Percentiles rank a stretch among this genome's conserved stretches.
Conservation (phyloP, 2,113 vertebrate genomes). For the Colius striatus region DNA sequence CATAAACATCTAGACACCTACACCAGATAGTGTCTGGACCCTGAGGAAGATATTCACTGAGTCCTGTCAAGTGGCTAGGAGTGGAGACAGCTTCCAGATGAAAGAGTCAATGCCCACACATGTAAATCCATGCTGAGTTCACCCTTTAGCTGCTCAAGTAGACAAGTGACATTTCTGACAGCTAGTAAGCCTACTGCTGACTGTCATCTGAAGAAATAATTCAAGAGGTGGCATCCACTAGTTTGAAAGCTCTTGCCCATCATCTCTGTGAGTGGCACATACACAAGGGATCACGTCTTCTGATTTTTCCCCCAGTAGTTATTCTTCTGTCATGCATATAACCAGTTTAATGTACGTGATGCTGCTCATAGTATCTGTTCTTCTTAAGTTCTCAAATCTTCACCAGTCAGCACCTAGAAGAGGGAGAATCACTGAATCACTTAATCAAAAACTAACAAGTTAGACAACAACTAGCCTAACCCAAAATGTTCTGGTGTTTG, state of each 20-base stretch:
- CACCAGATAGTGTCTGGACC: background rate
- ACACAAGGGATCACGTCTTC: background rate
- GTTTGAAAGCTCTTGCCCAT: background rate
- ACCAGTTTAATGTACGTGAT: background rate
- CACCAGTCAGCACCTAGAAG: background rate
- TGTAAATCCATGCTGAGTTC: background rate
- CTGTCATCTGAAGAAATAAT: background rate
- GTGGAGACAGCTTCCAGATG: background rate
- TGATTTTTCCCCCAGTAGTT: background rate
- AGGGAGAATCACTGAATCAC: background rate
- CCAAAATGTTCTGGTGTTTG: background rate
- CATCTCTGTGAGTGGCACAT: background rate
- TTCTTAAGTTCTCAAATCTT: background rate
- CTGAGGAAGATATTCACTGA: background rate
- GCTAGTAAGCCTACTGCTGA: background rate
- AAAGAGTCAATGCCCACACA: accelerated
- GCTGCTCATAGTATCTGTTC: background rate
- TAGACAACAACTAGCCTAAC: background rate
- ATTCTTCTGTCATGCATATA: no score
- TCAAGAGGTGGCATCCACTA: background rate
- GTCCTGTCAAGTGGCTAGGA: background rate
- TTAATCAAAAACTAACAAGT: background rate
- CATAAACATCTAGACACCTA: background rate
- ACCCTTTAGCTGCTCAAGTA: background rate
- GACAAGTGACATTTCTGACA: background rate